phyloP scores from a whole-genome alignment of 1,140 invertebrate genomes.

The Ceratina australensis region DNA sequence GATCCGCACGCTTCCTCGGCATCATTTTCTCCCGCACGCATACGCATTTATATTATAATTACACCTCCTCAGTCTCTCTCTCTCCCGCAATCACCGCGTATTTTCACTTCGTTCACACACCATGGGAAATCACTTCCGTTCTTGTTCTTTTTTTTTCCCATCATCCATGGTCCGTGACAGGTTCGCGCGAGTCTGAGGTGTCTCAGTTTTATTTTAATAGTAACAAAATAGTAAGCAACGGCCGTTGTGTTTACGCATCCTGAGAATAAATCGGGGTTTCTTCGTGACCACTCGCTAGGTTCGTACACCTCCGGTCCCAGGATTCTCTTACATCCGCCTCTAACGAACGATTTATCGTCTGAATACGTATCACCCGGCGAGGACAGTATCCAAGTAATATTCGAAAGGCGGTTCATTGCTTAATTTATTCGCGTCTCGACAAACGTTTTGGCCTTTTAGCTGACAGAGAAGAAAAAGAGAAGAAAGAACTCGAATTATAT shows the following conservation, averaged over 20 bases:
- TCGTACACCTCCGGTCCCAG: conserved; percentile 7
- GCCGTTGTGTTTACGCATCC: conserved; percentile 47
- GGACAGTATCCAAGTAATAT: conserved; percentile 53
- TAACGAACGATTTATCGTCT: conserved; percentile 39
- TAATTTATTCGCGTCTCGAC: neutral
- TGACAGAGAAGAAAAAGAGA: conserved; percentile 31
- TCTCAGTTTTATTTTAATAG: conserved; percentile 67
- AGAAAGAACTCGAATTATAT: neutral
- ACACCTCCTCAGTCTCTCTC: conserved; percentile 22
- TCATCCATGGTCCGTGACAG: conserved; percentile 56
- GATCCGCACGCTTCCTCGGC: conserved; percentile 32
- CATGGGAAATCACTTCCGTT: conserved; percentile 56
- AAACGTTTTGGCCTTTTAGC: conserved; percentile 29
- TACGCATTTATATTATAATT: conserved; percentile 21
- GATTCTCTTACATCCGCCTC: too few species aligned
- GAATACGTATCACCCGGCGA: conserved; percentile 52
- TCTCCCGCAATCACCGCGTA: conserved; percentile 22
- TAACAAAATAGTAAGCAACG: conserved; percentile 72
- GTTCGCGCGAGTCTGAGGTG: conserved; percentile 59
- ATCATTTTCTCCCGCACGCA: conserved; percentile 24
- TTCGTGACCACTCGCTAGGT: conserved; percentile 17
- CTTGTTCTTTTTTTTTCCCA: conserved; percentile 38
- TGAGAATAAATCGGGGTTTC: conserved; percentile 57
- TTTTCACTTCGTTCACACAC: conserved; percentile 47
- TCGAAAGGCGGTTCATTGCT: conserved; percentile 30